Conservation (phyloP, 2,888 invertebrate species). For the Eurois occulta region DNA sequence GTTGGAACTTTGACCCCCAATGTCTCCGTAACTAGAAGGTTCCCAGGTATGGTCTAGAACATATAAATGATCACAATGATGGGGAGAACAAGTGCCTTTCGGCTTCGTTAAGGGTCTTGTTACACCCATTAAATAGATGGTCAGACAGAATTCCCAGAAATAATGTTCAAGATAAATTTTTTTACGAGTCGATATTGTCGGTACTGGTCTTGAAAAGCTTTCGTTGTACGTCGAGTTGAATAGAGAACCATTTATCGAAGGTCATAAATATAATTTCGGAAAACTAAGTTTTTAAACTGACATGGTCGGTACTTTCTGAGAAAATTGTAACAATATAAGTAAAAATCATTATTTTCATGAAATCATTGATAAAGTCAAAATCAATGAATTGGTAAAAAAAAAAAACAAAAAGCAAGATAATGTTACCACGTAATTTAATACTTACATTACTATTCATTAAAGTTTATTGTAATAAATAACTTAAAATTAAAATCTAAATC, state of each 20-base stretch:
- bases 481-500: not conserved
- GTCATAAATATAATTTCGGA: too few species aligned
- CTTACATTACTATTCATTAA: not conserved
- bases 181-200: too few species aligned
- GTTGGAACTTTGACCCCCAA: too few species aligned
- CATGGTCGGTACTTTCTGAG: not conserved
- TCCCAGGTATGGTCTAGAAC: too few species aligned
- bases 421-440: not conserved
- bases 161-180: too few species aligned
- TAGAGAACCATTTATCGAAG: not conserved
- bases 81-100: too few species aligned
- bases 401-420: not conserved
- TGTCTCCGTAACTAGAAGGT: too few species aligned
- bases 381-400: not conserved
- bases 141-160: too few species aligned
- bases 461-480: slow-evolving; percentile 23
- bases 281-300: not conserved
- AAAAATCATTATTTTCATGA: not conserved
- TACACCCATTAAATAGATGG: too few species aligned
- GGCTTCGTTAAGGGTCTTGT: too few species aligned
- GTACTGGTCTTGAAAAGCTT: too few species aligned
- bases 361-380: not conserved
- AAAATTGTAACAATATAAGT: not conserved
- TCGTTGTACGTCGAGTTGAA: not conserved
- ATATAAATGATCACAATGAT: too few species aligned